Evolutionary conservation across 2,113 vertebrate genomes (phyloP).

Genomic region (Chaetorhynchus papuensis): DNA sequence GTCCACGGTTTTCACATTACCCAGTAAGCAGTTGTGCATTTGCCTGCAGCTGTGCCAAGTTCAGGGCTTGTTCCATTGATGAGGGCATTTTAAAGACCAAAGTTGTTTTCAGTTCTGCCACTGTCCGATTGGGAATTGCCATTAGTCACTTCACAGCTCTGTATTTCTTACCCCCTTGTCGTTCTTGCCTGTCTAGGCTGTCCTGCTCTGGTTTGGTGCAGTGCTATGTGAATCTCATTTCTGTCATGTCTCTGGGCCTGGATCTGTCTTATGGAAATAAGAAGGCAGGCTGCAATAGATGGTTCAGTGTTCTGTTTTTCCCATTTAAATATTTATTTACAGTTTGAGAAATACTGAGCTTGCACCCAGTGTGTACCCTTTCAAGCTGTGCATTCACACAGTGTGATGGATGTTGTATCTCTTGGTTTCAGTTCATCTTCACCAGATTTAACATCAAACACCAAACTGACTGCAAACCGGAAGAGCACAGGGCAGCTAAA

Average conservation of each 20-base stretch:
- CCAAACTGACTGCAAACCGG: conserved; percentile 88
- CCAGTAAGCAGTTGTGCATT: neutral
- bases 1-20: neutral
- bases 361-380: neutral
- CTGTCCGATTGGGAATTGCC: neutral
- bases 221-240: neutral
- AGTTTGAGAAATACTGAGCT: neutral
- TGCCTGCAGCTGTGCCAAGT: neutral
- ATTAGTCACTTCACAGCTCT: neutral
- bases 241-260: neutral
- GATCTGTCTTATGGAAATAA: neutral
- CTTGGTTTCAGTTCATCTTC: conserved; percentile 82
- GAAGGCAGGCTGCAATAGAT: neutral
- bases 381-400: neutral
- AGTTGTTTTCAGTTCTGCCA: neutral
- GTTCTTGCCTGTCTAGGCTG: neutral
- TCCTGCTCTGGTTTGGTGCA: neutral
- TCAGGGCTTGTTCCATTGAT: neutral
- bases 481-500: conserved; percentile 97
- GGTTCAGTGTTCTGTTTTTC: neutral
- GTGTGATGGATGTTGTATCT: neutral
- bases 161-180: neutral
- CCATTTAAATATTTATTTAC: neutral
- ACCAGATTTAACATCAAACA: conserved; percentile 86
- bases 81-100: neutral